Base-by-base conservation (phyloP, 2,113 vertebrate species). In the Mixornis gularis region DNA sequence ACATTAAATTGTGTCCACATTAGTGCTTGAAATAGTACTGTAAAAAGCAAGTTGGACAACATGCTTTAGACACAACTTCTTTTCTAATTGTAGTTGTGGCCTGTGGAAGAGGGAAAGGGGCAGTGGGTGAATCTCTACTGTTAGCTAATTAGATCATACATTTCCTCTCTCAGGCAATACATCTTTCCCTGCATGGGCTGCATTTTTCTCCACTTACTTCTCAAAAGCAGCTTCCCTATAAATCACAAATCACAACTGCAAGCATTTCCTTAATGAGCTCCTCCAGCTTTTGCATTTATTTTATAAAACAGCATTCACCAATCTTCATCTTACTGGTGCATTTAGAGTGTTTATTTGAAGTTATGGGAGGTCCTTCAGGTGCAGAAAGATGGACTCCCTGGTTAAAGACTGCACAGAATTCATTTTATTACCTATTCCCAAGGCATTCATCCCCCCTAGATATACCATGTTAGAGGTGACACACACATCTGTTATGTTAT, bases 151-250 rank as follows among this genome's bases (percentile, higher is more conserved):
- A 91, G 89, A 94, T 79, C 64, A 92, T 79, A 91, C 60, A 80
- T 91, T 87, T 93, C 36, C 78, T 79, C 59, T 89, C 85, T 41
- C 85, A 87, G 64, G 85, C 95, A 94, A 92, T 95, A 78, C 43
- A 93, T 96, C 95, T 89, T 92, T 83, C 91, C 68, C 94, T 94
- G 68, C 93, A 91, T 71, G 40, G 71, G 74, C 88, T 49, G 74
- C 74, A 92, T 96, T 96, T 96, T 96, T 96, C 87, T 93, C 89
- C 91, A 78, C 89, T 92, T 92, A 88, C 65, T 83, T 85, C 78
- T 85, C 82, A 85, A 89, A 85, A 88, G 64, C 73, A 84, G 78
- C 58, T 88, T 79, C 68, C 56, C 91, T 82, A 82, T 93, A 96
- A 94, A 94, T 93, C 93, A 95, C 62, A 82, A 84, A 83, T 92